Evolutionary conservation across 2,797 vertebrate genomes (phyloP).

Genomic region (Oophaga sylvatica): DNA sequence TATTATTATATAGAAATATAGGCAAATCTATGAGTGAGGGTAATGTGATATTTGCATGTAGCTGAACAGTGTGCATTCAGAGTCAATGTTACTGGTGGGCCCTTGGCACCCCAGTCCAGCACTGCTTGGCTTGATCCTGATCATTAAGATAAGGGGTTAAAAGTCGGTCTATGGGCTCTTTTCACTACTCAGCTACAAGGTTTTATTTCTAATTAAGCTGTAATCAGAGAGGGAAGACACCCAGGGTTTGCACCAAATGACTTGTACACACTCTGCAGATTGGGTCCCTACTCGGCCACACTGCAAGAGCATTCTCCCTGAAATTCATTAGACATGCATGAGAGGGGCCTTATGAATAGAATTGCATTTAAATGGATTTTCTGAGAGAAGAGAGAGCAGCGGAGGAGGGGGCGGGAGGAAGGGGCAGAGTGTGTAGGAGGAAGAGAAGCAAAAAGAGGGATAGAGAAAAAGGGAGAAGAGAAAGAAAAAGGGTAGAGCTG

Average conservation of each 20-base stretch:
- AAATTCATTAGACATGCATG: constrained; percentile 82
- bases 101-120: too few relatives aligned
- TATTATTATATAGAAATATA: too few relatives aligned
- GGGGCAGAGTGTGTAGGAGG: constrained; percentile 34
- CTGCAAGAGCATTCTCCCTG: constrained; percentile 72
- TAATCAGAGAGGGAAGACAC: constrained; percentile 79
- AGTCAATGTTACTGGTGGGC: too few relatives aligned
- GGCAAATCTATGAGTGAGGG: too few relatives aligned
- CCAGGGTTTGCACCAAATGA: constrained; percentile 76
- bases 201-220: constrained; percentile 82
- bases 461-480: constrained; percentile 66
- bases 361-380: constrained; percentile 82
- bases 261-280: constrained; percentile 75
- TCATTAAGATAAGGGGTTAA: background rate
- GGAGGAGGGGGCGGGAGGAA: constrained; percentile 50
- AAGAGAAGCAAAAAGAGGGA: constrained; percentile 30
- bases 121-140: background rate
- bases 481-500: constrained; percentile 27
- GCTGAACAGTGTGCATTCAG: too few relatives aligned
- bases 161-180: background rate
- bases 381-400: constrained; percentile 69
- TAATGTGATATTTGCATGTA: too few relatives aligned
- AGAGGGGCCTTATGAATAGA: constrained; percentile 79
- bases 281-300: constrained; percentile 68
- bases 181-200: constrained; percentile 73